Evolutionary conservation across 2,888 invertebrate species (phyloP), one percentile per base, ranked within the genome.

Genomic region (Ennomos fuscantarius): DNA sequence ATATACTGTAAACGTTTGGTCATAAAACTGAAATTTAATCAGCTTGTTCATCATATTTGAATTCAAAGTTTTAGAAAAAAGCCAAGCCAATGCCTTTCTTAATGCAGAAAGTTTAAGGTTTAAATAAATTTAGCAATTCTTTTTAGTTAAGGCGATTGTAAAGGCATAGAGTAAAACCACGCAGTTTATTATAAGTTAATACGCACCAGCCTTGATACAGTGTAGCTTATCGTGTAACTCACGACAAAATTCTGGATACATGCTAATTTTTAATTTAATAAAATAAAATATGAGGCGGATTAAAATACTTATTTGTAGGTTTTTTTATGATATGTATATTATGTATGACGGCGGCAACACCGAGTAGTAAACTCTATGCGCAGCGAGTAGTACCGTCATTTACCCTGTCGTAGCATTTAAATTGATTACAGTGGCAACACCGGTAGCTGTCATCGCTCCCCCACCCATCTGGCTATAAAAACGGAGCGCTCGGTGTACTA

Each of bases 131-230:
- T 15, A 12, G 5, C 8, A 9, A 8, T 9, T 2, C 0, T 10
- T 1, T 32, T 53, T 10, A 48, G 60, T 73, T 78, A 81, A 58
- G 78, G 62, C 68, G 49, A 69, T 47, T 60, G 50, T 51, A 60
- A 46, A 67, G 76, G 84, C 82, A 84, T 81, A 77, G 76, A 73
- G 68, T 63, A 69, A 74, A 78, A 76, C 74, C 78, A 74, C 82
- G 80, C 82, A 86, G 87, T 89, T 90, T 87, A 91, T 90, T 88
- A 89, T 88, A 86, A 89, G 89, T 86, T 89, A 88, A 89, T 88
- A 87, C 83, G 86, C 75, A 79, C 81, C 84, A 84, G 84, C 84
- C 85, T 82, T 81, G 80, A 80, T 73, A 35, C 62, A 65, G 62
- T 62, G 50, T 55, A 36, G 51, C 32, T 62, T 41, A 41, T 11